Evolutionary conservation across 2,797 vertebrate genomes (phyloP).

Genomic region (Chloroceryle amazona): DNA sequence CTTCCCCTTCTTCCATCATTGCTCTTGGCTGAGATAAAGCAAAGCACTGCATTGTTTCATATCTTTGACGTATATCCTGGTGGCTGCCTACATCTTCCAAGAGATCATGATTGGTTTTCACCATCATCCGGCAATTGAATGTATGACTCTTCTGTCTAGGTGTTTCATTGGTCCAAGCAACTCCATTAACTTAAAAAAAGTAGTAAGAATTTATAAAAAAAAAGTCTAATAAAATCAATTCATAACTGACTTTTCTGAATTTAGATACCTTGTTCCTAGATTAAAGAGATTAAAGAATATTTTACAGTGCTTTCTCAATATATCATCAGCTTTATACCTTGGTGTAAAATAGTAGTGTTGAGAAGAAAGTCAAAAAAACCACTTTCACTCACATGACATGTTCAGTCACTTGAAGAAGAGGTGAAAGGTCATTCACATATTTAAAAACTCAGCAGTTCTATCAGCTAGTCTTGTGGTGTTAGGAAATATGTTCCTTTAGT

Average conservation of each 20-base stretch:
- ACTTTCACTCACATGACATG: background rate
- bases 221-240: background rate
- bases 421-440: background rate
- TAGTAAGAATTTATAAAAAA: background rate
- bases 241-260: background rate
- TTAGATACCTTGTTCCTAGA: background rate
- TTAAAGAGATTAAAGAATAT: background rate
- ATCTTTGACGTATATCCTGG: slow-evolving; percentile 85
- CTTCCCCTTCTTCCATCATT: slow-evolving; percentile 98
- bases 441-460: background rate
- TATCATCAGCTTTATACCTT: background rate
- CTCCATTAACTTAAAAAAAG: slow-evolving; percentile 87
- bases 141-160: slow-evolving; percentile 96
- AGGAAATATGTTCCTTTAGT: background rate
- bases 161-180: slow-evolving; percentile 91
- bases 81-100: slow-evolving; percentile 87
- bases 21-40: slow-evolving; percentile 96
- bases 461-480: background rate
- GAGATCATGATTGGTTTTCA: slow-evolving; percentile 87
- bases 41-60: slow-evolving; percentile 99
- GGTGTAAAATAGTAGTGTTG: background rate
- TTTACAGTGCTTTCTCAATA: background rate
- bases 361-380: background rate
- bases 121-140: slow-evolving; percentile 96
- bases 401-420: background rate